Base-by-base conservation (phyloP, 2,113 vertebrate genomes). In the Elgaria multicarinata region DNA sequence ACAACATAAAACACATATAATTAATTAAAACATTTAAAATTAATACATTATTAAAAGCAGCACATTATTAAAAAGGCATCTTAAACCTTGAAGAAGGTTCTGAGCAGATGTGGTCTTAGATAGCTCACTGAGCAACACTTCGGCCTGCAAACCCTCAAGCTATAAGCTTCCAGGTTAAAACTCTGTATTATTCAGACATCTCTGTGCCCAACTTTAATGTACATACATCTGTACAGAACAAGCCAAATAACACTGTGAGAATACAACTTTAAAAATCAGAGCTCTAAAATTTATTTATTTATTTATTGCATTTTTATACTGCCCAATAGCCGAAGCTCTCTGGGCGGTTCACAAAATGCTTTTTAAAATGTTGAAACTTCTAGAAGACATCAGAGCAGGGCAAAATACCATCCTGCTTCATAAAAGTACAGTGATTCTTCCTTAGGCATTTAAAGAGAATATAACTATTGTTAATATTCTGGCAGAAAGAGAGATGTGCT, bases 371-470 rank as follows among this genome's bases (percentile, higher is more conserved):
- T 72, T 20, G 26, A 87, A 90, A 90, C 66, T 78, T 18, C 2
- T 71, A 0, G 16, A 82, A 66, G 53, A 78, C 26, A 88, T 36
- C 13, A 77, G 44, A 84, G 76, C 76, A 76, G 66, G 62, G 42
- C 6, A 87, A 64, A 8, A 86, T 67, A 4, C 87, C 77, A 50
- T 82, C 36, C 31, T 84, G 20, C 77, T 85, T 42, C n/a, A 8
- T 66, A 89, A 91, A 90, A 80, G 42, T 64, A 14, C 24, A 62
- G 36, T 79, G 33, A 90, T 85, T 83, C 77, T 89, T 39, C 77
- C 77, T 92, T 83, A 22, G 90, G 58, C 24, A 85, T 20, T 74
- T 92, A 64, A 89, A 53, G 79, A 90, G 91, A 91, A 89, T n/a
- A 1, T 6, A 92, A 86, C 67, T 18, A 94, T 7, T 88, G 83